These are phyloP conservation scores for Creontiades dilutus DNA, from an alignment of 2,888 invertebrate genomes.

Conservation along the genomic window DNA sequence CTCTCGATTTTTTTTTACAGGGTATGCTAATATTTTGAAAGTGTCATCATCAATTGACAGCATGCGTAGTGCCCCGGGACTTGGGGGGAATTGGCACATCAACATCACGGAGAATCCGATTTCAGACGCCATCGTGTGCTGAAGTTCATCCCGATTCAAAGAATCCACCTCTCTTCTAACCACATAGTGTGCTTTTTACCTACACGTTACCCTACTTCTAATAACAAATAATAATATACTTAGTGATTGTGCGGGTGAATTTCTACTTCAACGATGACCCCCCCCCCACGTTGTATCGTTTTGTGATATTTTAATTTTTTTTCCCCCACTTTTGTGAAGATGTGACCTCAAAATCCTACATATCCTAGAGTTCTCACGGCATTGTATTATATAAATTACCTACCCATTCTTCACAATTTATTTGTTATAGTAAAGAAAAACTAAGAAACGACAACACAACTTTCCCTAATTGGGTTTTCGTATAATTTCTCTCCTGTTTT, in stretches of 20 bases:
- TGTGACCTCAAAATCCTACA: conserved; percentile 22
- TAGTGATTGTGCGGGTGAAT: neutral
- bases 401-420: too few relatives aligned
- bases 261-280: neutral
- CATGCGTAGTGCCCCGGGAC: conserved; percentile 80
- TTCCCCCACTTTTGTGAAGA: neutral
- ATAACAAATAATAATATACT: neutral
- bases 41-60: conserved; percentile 75
- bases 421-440: too few relatives aligned
- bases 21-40: conserved; percentile 72
- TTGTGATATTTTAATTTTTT: too few relatives aligned
- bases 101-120: conserved; percentile 90
- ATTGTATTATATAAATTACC: too few relatives aligned
- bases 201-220: conserved; percentile 38
- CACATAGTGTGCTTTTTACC: conserved; percentile 55
- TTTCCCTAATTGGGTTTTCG: too few relatives aligned
- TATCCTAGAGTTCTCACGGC: conserved; percentile 2
- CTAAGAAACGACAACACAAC: too few relatives aligned
- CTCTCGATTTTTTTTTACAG: conserved; percentile 65
- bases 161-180: conserved; percentile 38
- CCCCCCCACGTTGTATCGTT: neutral
- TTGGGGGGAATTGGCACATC: conserved; percentile 81
- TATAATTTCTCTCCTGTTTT: too few relatives aligned
- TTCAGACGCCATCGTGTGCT: conserved; percentile 86
- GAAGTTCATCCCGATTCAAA: conserved; percentile 77